These are phyloP conservation scores for Harpegnathos saltator DNA, from an alignment of 1,140 invertebrate genomes.

Conservation along the genomic window DNA sequence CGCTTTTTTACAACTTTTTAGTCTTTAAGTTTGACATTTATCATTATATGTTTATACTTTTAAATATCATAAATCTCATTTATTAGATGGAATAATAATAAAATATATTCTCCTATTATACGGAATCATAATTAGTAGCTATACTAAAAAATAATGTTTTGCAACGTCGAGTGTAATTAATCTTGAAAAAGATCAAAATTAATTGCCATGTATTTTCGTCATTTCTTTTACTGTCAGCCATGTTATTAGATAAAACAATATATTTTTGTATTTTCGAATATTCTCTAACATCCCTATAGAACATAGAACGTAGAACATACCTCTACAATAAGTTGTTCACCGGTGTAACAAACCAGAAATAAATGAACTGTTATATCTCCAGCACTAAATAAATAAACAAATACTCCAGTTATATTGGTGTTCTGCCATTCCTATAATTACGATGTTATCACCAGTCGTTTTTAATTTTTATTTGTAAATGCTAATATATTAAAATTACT, in stretches of 20 bases:
- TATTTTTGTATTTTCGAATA: no score
- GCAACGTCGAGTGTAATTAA: no score
- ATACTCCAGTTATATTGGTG: constrained; percentile 54
- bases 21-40: no score
- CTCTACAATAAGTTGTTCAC: not conserved
- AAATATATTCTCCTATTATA: not conserved
- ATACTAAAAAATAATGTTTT: not conserved
- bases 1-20: no score
- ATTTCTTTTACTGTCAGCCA: no score
- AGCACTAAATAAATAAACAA: not conserved
- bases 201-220: no score
- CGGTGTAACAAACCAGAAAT: not conserved
- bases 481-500: no score
- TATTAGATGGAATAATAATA: not conserved
- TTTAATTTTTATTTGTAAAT: not conserved
- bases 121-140: no score
- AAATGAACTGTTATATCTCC: not conserved
- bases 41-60: not conserved
- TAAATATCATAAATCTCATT: not conserved
- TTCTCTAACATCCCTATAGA: no score
- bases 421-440: constrained; percentile 62
- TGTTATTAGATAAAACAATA: no score
- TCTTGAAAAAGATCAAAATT: no score
- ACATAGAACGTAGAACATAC: not conserved
- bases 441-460: no score